Base-by-base conservation (phyloP, 2,797 vertebrate genomes). In the Nannoperca australis region DNA sequence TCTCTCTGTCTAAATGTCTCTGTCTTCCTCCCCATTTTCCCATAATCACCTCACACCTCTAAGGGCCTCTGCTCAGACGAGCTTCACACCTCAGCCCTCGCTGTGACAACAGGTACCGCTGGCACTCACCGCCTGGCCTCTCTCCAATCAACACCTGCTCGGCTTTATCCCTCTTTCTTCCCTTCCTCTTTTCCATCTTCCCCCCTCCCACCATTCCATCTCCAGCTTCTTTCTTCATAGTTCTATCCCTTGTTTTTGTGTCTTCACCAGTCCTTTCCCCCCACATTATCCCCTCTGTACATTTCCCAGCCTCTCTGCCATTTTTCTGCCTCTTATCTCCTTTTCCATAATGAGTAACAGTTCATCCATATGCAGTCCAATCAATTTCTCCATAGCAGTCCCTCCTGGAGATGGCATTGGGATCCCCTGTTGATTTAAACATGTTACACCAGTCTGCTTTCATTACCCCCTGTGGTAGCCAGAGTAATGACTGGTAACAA, bases 131-230 rank as follows among this genome's bases (percentile, higher is more conserved):
- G 86, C 89, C 89, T 70, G 68, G 89, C 89, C 90, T 91, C 87
- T 87, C 87, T 92, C 91, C 95, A 95, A 95, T 95, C 92, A 94
- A 92, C 94, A 95, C 92, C 92, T 95, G 85, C 92, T 92, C 71
- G 47, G 86, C 86, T 88, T 90, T 83, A 85, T 87, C 85, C 82
- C 76, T 84, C 55, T 72, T 72, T 82, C 83, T 81, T 85, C 63
- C 76, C 64, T 71, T 80, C 76, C 81, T 72, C 73, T 78, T 85
- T 82, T 84, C 82, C 53, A 56, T 79, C 74, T 60, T n/a, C 30
- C 44, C 66, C 49, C 67, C 60, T 61, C 68, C 61, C 55, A 64
- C 5, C 3, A 50, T 42, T 72, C 45, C 32, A 63, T 73, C 64
- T 64, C 76, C 63, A 22, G 68, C 60, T 64, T 79, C 61, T 76